Evolutionary conservation across 1,140 invertebrate species (phyloP).

Genomic region (Semibalanus balanoides): DNA sequence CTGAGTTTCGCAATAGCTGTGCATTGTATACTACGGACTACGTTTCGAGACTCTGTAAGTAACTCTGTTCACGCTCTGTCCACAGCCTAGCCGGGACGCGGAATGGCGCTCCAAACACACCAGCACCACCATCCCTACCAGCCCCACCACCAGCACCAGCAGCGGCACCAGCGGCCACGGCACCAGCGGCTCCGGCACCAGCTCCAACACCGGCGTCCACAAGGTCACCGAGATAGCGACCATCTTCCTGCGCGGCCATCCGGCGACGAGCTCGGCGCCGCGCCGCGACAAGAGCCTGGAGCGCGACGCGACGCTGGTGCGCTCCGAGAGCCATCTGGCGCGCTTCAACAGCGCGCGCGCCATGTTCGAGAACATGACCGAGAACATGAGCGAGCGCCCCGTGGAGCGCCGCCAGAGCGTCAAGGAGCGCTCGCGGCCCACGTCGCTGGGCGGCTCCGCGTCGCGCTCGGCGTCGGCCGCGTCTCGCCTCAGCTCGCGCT

Average conservation of each 20-base stretch:
- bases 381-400: conserved; percentile 57
- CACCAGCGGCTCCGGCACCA: background rate
- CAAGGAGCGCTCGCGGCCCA: background rate
- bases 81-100: background rate
- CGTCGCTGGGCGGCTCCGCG: too few species aligned
- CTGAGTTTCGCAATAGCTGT: too few species aligned
- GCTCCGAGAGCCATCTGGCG: conserved; percentile 73
- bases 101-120: background rate
- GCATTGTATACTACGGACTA: too few species aligned
- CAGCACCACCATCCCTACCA: too few species aligned
- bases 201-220: conserved; percentile 22
- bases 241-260: conserved; percentile 51
- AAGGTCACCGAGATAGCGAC: conserved; percentile 83
- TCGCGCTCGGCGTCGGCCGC: background rate
- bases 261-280: conserved; percentile 13
- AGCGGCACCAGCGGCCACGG: conserved; percentile 23
- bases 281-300: conserved; percentile 30
- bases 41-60: background rate
- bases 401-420: background rate
- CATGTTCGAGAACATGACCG: conserved; percentile 81
- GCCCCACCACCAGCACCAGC: too few species aligned
- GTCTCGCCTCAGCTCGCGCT: background rate
- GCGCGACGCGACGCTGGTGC: conserved; percentile 51
- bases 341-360: conserved; percentile 83
- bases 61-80: background rate